A percentile compares a stretch with the other conserved stretches of the same genome.
Evolutionary conservation across 2,113 vertebrate genomes (phyloP).

Genomic region (Toxotes jaculatrix): DNA sequence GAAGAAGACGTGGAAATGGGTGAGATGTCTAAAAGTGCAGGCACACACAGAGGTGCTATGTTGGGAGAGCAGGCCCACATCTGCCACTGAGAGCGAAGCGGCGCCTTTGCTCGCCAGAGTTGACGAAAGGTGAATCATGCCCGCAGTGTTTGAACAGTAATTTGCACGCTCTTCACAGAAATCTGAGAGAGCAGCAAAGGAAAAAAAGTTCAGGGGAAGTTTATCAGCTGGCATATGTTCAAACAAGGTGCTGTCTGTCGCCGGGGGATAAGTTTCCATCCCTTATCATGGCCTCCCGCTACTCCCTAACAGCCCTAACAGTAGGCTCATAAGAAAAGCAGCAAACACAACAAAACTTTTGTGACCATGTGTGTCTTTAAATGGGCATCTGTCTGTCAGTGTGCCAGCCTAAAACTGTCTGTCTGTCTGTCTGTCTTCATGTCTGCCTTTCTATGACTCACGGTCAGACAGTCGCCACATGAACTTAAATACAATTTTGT

Average conservation of each 20-base stretch:
- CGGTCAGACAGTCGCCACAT: conserved; percentile 1
- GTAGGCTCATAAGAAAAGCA: conserved; percentile 30
- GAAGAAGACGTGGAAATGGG: conserved; percentile 47
- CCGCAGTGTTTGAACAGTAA: conserved; percentile 80
- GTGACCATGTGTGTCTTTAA: conserved; percentile 11
- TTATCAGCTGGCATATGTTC: conserved; percentile 74
- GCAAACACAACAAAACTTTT: conserved; percentile 21
- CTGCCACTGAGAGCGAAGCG: conserved; percentile 41
- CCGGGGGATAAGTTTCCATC: conserved; percentile 64
- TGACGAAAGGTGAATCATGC: conserved; percentile 67
- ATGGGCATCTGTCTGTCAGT: not conserved
- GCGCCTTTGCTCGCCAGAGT: conserved; percentile 50
- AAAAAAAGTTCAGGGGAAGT: conserved; percentile 46
- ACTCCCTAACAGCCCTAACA: conserved; percentile 23
- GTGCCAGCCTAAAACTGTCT: not conserved
- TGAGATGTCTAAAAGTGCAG: conserved; percentile 56
- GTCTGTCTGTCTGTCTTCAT: not conserved
- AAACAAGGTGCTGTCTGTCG: conserved; percentile 61
- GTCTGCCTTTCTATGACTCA: not conserved
- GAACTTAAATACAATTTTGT: conserved; percentile 21
- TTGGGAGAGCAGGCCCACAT: conserved; percentile 29
- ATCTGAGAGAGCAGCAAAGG: conserved; percentile 72
- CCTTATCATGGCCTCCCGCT: conserved; percentile 73
- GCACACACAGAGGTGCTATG: conserved; percentile 58
- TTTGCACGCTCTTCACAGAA: conserved; percentile 80